Percentiles rank a stretch among this genome's conserved stretches.
phyloP scores from a whole-genome alignment of 37 sponge, comb jelly and placozoan species.

The Beroe ovata region DNA sequence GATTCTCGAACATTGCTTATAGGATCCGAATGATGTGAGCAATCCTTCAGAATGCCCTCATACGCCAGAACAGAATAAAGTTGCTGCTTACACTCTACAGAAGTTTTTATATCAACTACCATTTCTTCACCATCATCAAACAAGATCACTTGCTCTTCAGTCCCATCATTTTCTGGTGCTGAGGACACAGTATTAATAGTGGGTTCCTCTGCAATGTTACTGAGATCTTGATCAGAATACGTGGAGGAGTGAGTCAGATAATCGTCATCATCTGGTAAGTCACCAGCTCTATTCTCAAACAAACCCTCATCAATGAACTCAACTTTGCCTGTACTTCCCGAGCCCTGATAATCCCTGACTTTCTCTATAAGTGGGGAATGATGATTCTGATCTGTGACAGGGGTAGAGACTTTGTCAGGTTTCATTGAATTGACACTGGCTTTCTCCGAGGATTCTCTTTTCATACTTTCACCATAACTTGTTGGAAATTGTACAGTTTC shows the following conservation, averaged over 20 bases:
- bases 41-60: too few species aligned
- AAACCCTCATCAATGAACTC: slow-evolving; percentile 46
- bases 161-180: not conserved
- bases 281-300: not conserved
- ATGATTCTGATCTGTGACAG: too few species aligned
- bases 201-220: slow-evolving; percentile 62
- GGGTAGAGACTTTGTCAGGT: too few species aligned
- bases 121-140: not conserved
- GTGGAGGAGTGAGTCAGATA: slow-evolving; percentile 45
- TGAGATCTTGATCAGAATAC: slow-evolving; percentile 22
- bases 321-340: not conserved
- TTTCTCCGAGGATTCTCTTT: too few species aligned
- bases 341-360: not conserved
- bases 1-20: too few species aligned
- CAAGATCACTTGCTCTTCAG: not conserved
- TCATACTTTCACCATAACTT: too few species aligned
- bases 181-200: not conserved
- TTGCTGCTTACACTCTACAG: too few species aligned
- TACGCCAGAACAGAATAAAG: too few species aligned
- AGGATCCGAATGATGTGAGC: too few species aligned
- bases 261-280: not conserved
- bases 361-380: slow-evolving; percentile 26
- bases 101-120: not conserved
- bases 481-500: too few species aligned
- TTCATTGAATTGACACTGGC: too few species aligned